Base-by-base conservation (phyloP, 2,797 vertebrate species). In the Yasuhikotakia modesta region DNA sequence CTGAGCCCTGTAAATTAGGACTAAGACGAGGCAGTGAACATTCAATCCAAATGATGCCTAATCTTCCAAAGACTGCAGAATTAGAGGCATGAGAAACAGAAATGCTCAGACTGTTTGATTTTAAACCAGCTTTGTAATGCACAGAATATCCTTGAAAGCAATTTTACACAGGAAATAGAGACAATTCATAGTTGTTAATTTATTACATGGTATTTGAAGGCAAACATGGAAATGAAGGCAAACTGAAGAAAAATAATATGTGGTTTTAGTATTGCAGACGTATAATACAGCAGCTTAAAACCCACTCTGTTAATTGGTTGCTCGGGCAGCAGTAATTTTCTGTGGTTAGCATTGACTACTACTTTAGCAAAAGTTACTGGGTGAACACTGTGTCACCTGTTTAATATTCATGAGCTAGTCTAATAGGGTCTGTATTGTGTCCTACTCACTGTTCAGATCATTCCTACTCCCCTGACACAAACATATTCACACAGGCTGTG, bases 131-230 rank as follows among this genome's bases (percentile, higher is more conserved):
- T 70, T 58, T 83, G 82, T 67, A 84, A 73, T 74, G 79, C 78
- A 81, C 77, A 70, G 64, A 79, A 76, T 21, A 87, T 76, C 73
- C 85, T 86, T 75, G 83, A 81, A 82, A 71, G 79, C 81, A 87
- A 89, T 89, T 87, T 89, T 86, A 87, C 46, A 66, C 83, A 80
- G 80, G 79, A 75, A 80, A 77, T 76, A 75, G 83, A 81, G 46
- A 82, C 80, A 50, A 3, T 50, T 50, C 16, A 3, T 50, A 2
- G 48, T 50, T 50, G 48, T 17, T 50, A 50, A 50, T 17, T 50
- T n/a, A n/a, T n/a, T n/a, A n/a, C n/a, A n/a, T n/a, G n/a, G n/a
- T n/a, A n/a, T n/a, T n/a, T n/a, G n/a, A n/a, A n/a, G n/a, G n/a
- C n/a, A n/a, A n/a, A 32, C 30, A 32, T 32, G 30, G 30, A 32